Evolutionary conservation across 2,797 vertebrate species (phyloP).

Genomic region (Chrysolophus pictus): DNA sequence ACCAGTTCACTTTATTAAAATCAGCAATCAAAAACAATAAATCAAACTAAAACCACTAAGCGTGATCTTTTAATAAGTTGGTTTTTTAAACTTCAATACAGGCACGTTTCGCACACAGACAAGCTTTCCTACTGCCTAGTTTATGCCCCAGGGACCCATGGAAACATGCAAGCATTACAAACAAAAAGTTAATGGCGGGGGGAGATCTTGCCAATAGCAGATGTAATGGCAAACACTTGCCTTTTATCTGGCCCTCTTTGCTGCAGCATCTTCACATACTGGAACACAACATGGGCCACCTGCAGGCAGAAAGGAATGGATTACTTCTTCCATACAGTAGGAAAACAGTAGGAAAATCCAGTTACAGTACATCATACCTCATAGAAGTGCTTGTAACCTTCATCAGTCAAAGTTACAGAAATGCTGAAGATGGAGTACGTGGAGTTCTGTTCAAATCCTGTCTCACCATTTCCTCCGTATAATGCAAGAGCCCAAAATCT

Average conservation of each 20-base stretch:
- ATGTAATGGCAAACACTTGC: slow-evolving; percentile 66
- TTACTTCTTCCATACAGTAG: background rate
- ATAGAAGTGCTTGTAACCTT: slow-evolving; percentile 92
- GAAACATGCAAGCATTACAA: background rate
- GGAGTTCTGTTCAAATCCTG: slow-evolving; percentile 94
- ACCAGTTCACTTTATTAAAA: background rate
- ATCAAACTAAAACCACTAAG: background rate
- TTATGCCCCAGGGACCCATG: background rate
- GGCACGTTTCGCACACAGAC: background rate
- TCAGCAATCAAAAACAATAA: background rate
- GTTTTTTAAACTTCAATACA: background rate
- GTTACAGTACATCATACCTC: slow-evolving; percentile 79
- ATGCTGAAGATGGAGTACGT: slow-evolving; percentile 96
- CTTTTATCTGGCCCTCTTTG: slow-evolving; percentile 91
- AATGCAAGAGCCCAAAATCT: slow-evolving; percentile 95
- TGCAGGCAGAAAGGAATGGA: slow-evolving; percentile 70
- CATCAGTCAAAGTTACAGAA: slow-evolving; percentile 92
- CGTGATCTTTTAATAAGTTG: background rate
- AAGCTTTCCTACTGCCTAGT: background rate
- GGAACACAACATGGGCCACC: slow-evolving; percentile 93
- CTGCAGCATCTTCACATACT: slow-evolving; percentile 98
- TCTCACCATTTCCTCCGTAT: slow-evolving; percentile 94
- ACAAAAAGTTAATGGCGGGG: background rate
- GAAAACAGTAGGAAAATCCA: background rate
- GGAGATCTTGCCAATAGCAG: background rate